Conservation (phyloP, 2,888 invertebrate genomes). For the Mesoligia furuncula region DNA sequence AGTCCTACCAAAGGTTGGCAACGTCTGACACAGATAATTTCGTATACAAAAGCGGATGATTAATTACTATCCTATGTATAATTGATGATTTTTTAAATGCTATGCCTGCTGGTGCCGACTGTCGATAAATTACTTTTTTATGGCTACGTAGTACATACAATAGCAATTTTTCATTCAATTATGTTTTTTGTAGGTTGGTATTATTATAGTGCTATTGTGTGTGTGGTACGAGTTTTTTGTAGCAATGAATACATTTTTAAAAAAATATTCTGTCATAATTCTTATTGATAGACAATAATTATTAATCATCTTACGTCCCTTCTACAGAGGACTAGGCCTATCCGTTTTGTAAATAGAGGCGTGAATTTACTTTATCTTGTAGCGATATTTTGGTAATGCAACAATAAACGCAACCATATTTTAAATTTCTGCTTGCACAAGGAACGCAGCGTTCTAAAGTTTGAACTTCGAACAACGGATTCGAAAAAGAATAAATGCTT, state of each 20-base stretch:
- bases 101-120: conserved; percentile 15
- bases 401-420: not conserved
- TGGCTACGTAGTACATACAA: not conserved
- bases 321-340: not conserved
- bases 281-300: not conserved
- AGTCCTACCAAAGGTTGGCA: conserved; percentile 31
- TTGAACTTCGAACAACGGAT: conserved; percentile 26
- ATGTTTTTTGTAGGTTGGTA: conserved; percentile 32
- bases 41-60: conserved; percentile 44
- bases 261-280: not conserved
- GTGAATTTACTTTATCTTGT: not conserved
- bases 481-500: conserved; percentile 33
- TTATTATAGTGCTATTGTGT: not conserved
- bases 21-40: conserved; percentile 30
- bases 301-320: not conserved
- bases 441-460: not conserved
- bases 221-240: not conserved
- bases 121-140: conserved; percentile 35
- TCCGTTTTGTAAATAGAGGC: not conserved
- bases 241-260: not conserved
- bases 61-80: conserved; percentile 46
- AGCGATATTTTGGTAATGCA: not conserved
- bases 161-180: conserved; percentile 47
- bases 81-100: conserved; percentile 52
- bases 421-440: conserved; percentile 15